Base-by-base conservation (phyloP, 1,140 invertebrate species). In the Teleogryllus occipitalis region DNA sequence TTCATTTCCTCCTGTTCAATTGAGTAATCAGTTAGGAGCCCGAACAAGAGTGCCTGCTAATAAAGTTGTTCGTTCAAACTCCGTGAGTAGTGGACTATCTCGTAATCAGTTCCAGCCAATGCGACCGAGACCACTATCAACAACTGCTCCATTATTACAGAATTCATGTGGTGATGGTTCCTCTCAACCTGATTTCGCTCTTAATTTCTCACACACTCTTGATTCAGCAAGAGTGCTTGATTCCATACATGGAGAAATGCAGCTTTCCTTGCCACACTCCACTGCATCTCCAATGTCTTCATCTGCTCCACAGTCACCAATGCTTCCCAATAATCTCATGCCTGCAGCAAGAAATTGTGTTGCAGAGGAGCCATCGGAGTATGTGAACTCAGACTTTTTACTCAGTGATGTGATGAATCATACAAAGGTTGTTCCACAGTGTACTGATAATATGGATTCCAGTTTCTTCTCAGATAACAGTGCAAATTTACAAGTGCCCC, bases 231-330 rank as follows among this genome's bases (percentile, higher is more conserved):
- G 10, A 10, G 10, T 65, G 54, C 10, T 65, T 65, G 18, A 65
- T 18, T 14, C 10, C 18, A 10, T 14, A 65, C 54, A 65, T 65
- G 18, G 10, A 65, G 18, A 65, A 14, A 18, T 65, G 18, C 54
- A 65, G 18, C 54, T 65, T 65, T 65, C 54, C 18, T 65, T 65
- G 54, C 47, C 8, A n/a, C 76, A 48, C 39, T 8, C 76, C n/a
- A 10, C 47, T 8, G 76, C 76, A 12, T 47, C 81, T 78, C 81
- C 82, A 77, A 49, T 79, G 14, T 80, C 79, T 14, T 7, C 76
- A 77, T 82, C 81, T 10, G 81, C 81, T 15, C 81, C 81, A 76
- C 79, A 80, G 49, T 81, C 81, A 7, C 81, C 81, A 0, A 74
- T 81, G 72, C 65, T 81, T 47, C 79, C 18, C 7, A 49, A 74